Evolutionary conservation across 2,113 vertebrate species (phyloP).

Genomic region (Dasyornis broadbenti): DNA sequence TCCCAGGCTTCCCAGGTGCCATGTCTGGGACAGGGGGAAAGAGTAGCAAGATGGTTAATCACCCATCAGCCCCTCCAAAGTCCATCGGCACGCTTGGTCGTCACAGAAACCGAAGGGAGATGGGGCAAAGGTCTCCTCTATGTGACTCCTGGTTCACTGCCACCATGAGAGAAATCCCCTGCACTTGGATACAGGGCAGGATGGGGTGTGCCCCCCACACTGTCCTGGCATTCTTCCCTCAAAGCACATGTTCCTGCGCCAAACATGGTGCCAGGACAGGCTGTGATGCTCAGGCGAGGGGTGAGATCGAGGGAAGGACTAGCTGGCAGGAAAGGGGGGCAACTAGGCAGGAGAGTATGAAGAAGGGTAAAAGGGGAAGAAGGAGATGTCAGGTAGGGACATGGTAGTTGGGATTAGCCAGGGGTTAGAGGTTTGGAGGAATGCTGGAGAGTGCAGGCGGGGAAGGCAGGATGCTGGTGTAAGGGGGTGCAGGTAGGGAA

Average conservation of each 20-base stretch:
- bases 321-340: neutral
- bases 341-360: neutral
- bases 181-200: neutral
- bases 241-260: neutral
- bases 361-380: neutral
- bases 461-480: neutral
- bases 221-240: neutral
- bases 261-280: neutral
- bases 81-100: neutral
- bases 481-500: neutral
- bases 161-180: neutral
- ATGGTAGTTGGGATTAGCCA: neutral
- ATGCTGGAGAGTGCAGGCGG: neutral
- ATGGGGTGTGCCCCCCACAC: neutral
- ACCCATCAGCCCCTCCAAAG: conserved; percentile 32
- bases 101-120: neutral
- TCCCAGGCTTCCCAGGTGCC: conserved; percentile 11
- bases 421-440: neutral
- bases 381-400: neutral
- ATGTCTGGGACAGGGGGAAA: neutral
- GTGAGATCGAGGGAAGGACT: neutral
- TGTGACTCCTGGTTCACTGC: neutral
- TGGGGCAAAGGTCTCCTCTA: neutral
- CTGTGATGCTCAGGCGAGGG: neutral
- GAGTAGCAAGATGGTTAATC: neutral